Conservation (phyloP, 2,113 vertebrate species). For the Poeciliopsis occidentalis region DNA sequence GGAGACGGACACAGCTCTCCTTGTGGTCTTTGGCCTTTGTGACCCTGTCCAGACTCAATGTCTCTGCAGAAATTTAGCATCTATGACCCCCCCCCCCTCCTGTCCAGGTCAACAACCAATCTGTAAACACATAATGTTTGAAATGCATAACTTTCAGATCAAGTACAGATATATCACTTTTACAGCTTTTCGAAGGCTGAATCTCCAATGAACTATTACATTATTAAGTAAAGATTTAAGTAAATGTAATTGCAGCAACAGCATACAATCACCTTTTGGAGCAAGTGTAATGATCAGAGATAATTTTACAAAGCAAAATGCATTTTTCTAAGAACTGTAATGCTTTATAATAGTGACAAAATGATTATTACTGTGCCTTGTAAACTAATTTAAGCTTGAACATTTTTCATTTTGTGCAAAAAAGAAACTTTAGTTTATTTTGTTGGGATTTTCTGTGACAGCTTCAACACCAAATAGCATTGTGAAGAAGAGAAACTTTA, state of each 20-base stretch:
- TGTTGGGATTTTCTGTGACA: background rate
- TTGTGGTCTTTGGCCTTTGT: constrained; percentile 33
- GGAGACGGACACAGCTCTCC: constrained; percentile 19
- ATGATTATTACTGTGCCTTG: background rate
- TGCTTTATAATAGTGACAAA: background rate
- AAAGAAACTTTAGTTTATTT: background rate
- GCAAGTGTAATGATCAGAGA: no score
- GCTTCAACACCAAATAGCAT: background rate
- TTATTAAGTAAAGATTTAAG: no score
- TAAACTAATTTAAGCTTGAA: background rate
- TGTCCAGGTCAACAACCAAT: constrained; percentile 7
- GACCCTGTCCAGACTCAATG: constrained; percentile 44
- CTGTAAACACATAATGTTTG: background rate
- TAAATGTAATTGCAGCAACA: no score
- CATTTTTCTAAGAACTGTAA: background rate
- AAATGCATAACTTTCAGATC: background rate
- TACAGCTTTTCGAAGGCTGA: background rate
- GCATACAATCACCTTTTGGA: no score
- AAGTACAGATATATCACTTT: background rate
- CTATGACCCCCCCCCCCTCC: constrained; percentile 37
- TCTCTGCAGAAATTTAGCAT: constrained; percentile 59
- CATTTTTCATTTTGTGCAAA: background rate
- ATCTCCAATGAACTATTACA: no score
- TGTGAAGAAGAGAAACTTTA: no score
- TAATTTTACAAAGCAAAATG: no score